These are phyloP conservation scores for Vulpes lagopus DNA, from an alignment of 2,113 vertebrate genomes.

Conservation along the genomic window DNA sequence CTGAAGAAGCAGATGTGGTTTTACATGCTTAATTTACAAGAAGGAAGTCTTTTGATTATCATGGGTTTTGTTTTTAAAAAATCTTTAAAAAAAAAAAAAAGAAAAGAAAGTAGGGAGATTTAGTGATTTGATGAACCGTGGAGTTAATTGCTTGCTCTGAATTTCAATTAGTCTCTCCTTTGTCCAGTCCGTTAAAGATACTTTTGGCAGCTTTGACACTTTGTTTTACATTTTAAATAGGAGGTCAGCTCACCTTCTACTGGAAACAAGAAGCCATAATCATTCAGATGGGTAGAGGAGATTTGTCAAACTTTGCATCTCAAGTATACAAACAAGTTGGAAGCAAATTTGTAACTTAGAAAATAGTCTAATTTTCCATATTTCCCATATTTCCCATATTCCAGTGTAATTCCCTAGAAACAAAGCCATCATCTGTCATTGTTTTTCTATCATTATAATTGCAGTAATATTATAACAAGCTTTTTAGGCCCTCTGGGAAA, in stretches of 20 bases:
- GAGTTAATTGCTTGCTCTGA: slow-evolving; percentile 67
- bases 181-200: slow-evolving; percentile 47
- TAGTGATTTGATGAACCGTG: slow-evolving; percentile 63
- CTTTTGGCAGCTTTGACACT: slow-evolving; percentile 29
- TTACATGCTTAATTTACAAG: slow-evolving; percentile 54
- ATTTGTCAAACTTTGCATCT: background rate
- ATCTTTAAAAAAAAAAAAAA: slow-evolving; percentile 23
- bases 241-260: slow-evolving; percentile 10
- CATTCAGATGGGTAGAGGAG: background rate
- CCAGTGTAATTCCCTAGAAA: slow-evolving; percentile 35
- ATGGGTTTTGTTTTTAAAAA: slow-evolving; percentile 63
- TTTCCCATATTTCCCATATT: background rate
- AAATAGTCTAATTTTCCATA: slow-evolving; percentile 12
- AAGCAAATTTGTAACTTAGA: slow-evolving; percentile 26
- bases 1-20: slow-evolving; percentile 65
- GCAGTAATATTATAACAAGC: background rate
- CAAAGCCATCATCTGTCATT: background rate
- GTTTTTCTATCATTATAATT: slow-evolving; percentile 56
- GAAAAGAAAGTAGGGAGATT: background rate
- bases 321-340: background rate
- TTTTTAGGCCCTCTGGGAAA: background rate
- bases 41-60: slow-evolving; percentile 51
- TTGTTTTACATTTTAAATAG: slow-evolving; percentile 63
- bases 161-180: slow-evolving; percentile 36
- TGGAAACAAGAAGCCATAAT: background rate